Evolutionary conservation across 2,797 vertebrate genomes (phyloP).

Genomic region (Chiroxiphia lanceolata): DNA sequence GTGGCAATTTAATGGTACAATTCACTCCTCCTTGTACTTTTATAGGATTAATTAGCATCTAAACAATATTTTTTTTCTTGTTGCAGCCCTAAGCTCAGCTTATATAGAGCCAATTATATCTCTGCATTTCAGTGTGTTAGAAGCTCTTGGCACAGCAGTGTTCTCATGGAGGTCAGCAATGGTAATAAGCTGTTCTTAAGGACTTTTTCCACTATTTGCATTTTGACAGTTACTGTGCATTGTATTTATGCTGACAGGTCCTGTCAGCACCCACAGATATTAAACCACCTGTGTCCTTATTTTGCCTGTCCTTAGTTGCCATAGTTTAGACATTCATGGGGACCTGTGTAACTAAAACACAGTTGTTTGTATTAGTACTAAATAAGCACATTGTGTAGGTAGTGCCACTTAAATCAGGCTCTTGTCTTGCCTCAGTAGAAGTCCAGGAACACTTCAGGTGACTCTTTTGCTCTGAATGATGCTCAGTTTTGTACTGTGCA

Average conservation of each 20-base stretch:
- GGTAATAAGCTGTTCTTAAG: background rate
- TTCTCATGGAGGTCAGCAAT: constrained; percentile 4
- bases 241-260: background rate
- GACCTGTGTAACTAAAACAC: background rate
- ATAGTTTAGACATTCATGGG: background rate
- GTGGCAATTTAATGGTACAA: background rate
- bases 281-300: background rate
- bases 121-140: background rate
- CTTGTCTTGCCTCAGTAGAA: background rate
- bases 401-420: background rate
- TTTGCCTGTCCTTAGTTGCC: background rate
- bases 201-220: background rate
- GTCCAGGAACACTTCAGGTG: background rate
- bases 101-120: background rate
- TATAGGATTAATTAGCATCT: constrained; percentile 27
- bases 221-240: background rate
- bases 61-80: background rate
- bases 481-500: background rate
- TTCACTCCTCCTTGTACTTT: background rate
- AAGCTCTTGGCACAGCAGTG: background rate
- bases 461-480: background rate
- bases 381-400: background rate
- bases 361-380: background rate
- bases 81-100: background rate
- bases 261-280: background rate